Conservation (phyloP, 1,140 invertebrate genomes). For the Caenorhabditis tropicalis region DNA sequence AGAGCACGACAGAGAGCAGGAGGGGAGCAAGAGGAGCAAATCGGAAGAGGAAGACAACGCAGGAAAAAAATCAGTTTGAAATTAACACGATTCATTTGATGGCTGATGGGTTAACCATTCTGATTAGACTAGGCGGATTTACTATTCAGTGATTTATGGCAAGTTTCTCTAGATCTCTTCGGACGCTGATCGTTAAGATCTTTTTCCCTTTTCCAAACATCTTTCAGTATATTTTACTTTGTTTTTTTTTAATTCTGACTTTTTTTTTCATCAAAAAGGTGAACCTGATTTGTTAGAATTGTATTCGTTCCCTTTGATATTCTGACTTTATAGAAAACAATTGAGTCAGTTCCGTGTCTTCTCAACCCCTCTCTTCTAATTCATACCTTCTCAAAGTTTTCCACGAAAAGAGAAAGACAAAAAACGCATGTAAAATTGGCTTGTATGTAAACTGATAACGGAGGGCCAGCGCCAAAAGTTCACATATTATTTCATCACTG, state of each 20-base stretch:
- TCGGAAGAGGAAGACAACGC: not conserved
- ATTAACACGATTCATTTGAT: not conserved
- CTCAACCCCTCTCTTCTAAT: not conserved
- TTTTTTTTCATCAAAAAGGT: too few relatives aligned
- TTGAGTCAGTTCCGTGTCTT: not conserved
- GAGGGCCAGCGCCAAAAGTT: constrained; percentile 7
- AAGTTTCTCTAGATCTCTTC: not conserved
- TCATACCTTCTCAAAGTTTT: not conserved
- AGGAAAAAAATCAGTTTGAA: not conserved
- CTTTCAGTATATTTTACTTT: too few relatives aligned
- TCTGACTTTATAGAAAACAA: too few relatives aligned
- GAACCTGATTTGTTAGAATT: too few relatives aligned
- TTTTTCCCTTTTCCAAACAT: not conserved
- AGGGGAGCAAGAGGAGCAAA: not conserved
- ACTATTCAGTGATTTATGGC: constrained; percentile 9
- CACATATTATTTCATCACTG: constrained; percentile 5
- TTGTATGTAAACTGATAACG: constrained; percentile 11
- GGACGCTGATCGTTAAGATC: not conserved
- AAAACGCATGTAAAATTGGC: constrained; percentile 4
- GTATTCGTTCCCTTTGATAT: too few relatives aligned
- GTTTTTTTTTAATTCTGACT: too few relatives aligned
- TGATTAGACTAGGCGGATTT: not conserved
- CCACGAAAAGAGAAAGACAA: not conserved
- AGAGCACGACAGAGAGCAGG: not conserved
- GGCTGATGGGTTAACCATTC: not conserved